Conservation (phyloP, 2,113 vertebrate genomes). For the Actinemys pallida region DNA sequence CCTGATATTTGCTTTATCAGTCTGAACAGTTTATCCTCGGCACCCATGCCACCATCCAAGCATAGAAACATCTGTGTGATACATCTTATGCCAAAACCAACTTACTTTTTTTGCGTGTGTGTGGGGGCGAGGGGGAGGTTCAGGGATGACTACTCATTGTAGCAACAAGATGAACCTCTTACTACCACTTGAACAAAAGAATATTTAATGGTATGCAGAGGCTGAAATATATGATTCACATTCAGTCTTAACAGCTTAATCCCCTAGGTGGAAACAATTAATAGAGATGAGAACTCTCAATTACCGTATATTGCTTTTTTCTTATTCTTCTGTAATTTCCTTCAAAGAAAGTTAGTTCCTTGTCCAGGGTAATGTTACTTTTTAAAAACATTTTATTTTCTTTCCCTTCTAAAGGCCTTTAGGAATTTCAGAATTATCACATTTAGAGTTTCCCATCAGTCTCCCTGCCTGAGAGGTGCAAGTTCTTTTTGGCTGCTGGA, state of each 20-base stretch:
- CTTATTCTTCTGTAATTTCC: background rate
- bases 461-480: accelerated
- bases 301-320: background rate
- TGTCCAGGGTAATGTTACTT: background rate
- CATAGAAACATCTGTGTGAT: background rate
- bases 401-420: background rate
- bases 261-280: background rate
- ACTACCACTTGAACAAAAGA: background rate
- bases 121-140: accelerated
- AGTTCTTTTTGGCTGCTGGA: background rate
- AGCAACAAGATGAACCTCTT: background rate
- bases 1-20: slow-evolving; percentile 25
- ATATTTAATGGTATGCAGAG: background rate
- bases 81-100: background rate
- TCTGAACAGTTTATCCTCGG: background rate
- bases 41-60: background rate
- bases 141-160: background rate
- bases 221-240: background rate
- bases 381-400: background rate
- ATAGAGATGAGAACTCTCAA: background rate
- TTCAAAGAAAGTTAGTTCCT: slow-evolving; percentile 2
- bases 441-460: background rate
- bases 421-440: background rate
- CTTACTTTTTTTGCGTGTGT: background rate
- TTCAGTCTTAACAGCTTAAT: slow-evolving; percentile 24